phyloP scores from a whole-genome alignment of 2,888 invertebrate species.

The Ecliptopera silaceata region DNA sequence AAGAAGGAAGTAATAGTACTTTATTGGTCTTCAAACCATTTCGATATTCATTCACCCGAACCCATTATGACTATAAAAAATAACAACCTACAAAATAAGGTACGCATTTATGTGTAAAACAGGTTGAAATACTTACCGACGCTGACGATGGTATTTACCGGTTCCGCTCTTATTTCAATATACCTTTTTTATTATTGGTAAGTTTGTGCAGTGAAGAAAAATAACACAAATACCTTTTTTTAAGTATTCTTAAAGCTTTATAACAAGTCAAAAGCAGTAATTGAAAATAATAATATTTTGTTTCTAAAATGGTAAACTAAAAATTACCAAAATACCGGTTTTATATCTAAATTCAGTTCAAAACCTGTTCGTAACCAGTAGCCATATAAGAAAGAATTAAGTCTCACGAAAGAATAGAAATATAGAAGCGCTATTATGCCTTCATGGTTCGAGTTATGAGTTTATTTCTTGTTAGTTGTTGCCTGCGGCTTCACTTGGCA shows the following conservation, averaged over 20 bases:
- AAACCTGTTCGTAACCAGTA: conserved; percentile 29
- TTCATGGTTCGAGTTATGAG: conserved; percentile 29
- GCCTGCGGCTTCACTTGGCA: conserved; percentile 17
- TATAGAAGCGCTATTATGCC: conserved; percentile 29
- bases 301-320: too few species aligned
- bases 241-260: too few species aligned
- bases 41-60: conserved; percentile 27
- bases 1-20: conserved; percentile 30
- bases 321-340: background rate
- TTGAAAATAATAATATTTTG: too few species aligned
- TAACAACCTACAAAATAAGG: conserved; percentile 22
- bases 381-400: conserved; percentile 27
- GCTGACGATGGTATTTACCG: background rate
- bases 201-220: too few species aligned
- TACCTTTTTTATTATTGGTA: too few species aligned
- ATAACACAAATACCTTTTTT: too few species aligned
- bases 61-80: conserved; percentile 29
- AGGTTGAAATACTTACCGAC: background rate
- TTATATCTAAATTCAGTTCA: conserved; percentile 3
- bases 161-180: background rate
- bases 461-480: conserved; percentile 23
- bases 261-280: too few species aligned
- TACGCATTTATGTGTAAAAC: conserved; percentile 2
- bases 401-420: conserved; percentile 29
- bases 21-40: conserved; percentile 29